Evolutionary conservation across 92 coral and sea anemone genomes (phyloP).

Genomic region (Anthopleura xanthogrammica): DNA sequence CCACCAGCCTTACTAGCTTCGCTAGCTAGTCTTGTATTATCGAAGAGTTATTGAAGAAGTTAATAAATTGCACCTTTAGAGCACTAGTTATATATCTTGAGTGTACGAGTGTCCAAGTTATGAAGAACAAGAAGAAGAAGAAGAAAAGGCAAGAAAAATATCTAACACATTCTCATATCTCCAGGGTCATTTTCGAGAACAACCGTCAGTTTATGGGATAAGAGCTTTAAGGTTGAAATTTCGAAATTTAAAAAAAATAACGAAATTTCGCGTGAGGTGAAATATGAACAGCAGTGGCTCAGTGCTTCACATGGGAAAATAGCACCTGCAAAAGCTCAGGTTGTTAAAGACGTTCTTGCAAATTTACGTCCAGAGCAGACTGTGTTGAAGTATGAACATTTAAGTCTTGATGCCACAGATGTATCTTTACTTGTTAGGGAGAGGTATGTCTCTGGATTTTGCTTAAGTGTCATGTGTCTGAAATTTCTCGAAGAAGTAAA

Average conservation of each 20-base stretch:
- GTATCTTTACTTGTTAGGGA: conserved; percentile 8
- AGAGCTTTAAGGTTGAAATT: no score
- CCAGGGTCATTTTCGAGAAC: no score
- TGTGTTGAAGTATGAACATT: background rate
- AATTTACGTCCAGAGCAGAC: conserved; percentile 22
- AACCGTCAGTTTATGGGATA: no score
- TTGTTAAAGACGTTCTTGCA: background rate
- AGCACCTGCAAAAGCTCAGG: background rate
- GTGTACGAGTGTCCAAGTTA: no score
- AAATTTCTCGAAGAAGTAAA: background rate
- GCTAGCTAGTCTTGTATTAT: no score
- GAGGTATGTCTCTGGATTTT: conserved; percentile 25
- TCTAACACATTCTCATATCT: no score
- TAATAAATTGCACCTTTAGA: no score
- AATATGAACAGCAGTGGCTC: background rate
- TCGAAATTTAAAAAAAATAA: background rate
- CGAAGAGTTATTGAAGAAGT: no score
- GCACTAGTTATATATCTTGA: no score
- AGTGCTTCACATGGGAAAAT: background rate
- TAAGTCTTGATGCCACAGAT: conserved; percentile 13
- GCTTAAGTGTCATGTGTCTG: conserved; percentile 15
- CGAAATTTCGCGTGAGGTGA: background rate
- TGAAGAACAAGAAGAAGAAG: no score
- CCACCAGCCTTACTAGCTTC: no score
- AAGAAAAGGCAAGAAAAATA: background rate